phyloP scores from a whole-genome alignment of 2,113 vertebrate species.

The Colius striatus region DNA sequence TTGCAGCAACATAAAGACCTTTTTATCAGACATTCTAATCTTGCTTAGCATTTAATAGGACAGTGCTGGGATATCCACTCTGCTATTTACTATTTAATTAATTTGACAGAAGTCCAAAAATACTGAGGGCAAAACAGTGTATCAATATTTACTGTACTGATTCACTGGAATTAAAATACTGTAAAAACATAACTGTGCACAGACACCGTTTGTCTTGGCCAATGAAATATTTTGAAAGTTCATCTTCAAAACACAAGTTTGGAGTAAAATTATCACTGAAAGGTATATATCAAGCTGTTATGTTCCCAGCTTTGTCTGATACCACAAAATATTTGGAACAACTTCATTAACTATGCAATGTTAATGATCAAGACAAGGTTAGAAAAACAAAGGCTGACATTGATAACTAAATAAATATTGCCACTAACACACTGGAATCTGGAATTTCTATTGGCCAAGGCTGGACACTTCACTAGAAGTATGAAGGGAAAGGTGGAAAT shows the following conservation, averaged over 20 bases:
- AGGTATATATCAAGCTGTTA: conserved; percentile 33
- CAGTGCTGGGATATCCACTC: conserved; percentile 60
- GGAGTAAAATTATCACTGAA: conserved; percentile 35
- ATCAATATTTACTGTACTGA: conserved; percentile 76
- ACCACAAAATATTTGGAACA: not conserved
- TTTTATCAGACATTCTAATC: conserved; percentile 57
- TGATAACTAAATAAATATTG: conserved; percentile 47
- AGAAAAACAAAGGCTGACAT: conserved; percentile 21
- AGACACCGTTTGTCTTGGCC: conserved; percentile 66
- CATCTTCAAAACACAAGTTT: conserved; percentile 34
- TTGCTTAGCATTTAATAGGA: conserved; percentile 56
- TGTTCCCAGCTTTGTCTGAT: not conserved
- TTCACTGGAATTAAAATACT: conserved; percentile 72
- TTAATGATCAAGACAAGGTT: conserved; percentile 2
- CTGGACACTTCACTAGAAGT: not conserved
- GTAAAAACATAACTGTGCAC: conserved; percentile 65
- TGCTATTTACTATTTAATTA: conserved; percentile 69
- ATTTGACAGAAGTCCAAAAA: conserved; percentile 66
- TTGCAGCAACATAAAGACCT: conserved; percentile 28
- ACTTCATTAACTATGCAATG: not conserved
- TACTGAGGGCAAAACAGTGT: conserved; percentile 68
- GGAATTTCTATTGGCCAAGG: not conserved
- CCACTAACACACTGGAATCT: conserved; percentile 7
- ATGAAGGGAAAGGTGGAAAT: not conserved
- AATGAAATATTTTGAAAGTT: conserved; percentile 33